phyloP scores from a whole-genome alignment of 2,113 vertebrate species.

The Eulacestoma nigropectus region DNA sequence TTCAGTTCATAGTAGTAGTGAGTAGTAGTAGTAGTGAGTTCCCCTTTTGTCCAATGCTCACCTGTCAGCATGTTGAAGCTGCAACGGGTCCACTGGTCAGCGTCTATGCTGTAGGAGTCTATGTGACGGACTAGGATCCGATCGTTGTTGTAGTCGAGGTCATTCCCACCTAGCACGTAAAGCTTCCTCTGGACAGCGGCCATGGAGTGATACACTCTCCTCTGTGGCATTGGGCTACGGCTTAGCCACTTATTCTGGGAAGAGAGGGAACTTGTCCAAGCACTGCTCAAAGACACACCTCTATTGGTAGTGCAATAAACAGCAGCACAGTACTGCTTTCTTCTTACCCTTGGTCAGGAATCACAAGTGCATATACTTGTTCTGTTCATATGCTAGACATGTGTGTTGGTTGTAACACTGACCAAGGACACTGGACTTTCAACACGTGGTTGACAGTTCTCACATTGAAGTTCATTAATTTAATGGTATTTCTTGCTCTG shows the following conservation, averaged over 20 bases:
- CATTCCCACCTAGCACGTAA: constrained; percentile 92
- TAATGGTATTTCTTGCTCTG: not conserved
- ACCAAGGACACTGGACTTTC: not conserved
- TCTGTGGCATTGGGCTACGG: constrained; percentile 92
- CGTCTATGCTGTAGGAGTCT: constrained; percentile 89
- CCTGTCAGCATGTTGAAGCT: constrained; percentile 92
- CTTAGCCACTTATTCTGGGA: constrained; percentile 90
- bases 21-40: rapidly evolving
- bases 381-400: not conserved
- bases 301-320: rapidly evolving
- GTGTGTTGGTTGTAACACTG: not conserved
- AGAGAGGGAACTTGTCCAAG: not conserved
- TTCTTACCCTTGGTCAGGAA: not conserved
- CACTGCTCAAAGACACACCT: not conserved
- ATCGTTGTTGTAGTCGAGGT: constrained; percentile 96
- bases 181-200: constrained; percentile 89
- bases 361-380: not conserved
- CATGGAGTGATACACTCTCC: constrained; percentile 96
- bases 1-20: no score
- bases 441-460: not conserved
- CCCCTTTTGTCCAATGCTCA: constrained; percentile 11
- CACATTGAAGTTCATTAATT: not conserved
- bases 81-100: constrained; percentile 94
- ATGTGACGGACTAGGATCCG: constrained; percentile 94
- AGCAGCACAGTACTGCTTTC: not conserved